Conservation (phyloP, 1,140 invertebrate genomes). For the Saccostrea cuccullata region DNA sequence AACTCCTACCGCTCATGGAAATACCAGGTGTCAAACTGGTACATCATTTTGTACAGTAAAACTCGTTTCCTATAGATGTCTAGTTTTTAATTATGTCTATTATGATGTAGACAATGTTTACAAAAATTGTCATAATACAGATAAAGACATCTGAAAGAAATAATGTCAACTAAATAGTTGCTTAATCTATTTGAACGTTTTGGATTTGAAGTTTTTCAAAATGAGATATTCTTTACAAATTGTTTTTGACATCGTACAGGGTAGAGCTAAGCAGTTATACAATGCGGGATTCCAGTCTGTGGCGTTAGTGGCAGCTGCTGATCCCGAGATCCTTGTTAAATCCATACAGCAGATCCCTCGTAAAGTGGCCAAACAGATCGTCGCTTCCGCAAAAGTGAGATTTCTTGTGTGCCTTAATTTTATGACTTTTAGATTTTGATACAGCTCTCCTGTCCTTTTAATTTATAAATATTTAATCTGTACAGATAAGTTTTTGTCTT, state of each 20-base stretch:
- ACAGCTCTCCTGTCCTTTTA: too few species aligned
- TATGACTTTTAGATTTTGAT: too few species aligned
- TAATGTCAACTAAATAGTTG: too few species aligned
- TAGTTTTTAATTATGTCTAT: too few species aligned
- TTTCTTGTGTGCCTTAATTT: background rate
- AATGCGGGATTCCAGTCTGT: conserved; percentile 89
- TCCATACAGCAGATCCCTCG: conserved; percentile 86
- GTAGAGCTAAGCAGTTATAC: conserved; percentile 89
- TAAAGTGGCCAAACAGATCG: conserved; percentile 86
- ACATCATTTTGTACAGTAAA: conserved; percentile 54
- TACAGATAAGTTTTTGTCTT: too few species aligned
- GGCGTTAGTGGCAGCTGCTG: conserved; percentile 86
- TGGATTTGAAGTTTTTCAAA: background rate
- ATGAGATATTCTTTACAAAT: background rate
- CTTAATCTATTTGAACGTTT: too few species aligned
- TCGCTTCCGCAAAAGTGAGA: conserved; percentile 90
- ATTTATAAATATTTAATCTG: too few species aligned
- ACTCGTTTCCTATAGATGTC: too few species aligned
- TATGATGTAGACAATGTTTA: too few species aligned
- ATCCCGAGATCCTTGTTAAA: conserved; percentile 83
- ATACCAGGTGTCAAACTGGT: conserved; percentile 90
- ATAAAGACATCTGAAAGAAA: too few species aligned
- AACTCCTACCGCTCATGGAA: conserved; percentile 90
- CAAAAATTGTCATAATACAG: too few species aligned
- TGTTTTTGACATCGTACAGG: conserved; percentile 79